Base-by-base conservation (phyloP, 2,113 vertebrate genomes). In the Sturnus vulgaris region DNA sequence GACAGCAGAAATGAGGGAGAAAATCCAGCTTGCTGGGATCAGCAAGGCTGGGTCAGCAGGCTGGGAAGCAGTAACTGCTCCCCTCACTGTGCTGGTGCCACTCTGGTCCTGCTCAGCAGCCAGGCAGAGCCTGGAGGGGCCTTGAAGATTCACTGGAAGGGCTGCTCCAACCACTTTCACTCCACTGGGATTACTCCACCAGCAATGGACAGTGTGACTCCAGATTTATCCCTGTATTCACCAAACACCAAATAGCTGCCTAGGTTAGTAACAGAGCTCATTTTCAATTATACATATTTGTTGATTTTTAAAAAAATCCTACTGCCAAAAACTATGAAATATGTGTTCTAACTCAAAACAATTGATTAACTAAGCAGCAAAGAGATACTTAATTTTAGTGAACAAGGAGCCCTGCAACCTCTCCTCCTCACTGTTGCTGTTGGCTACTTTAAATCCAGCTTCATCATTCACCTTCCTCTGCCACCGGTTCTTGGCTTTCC, bases 41-140 rank as follows among this genome's bases (percentile, higher is more conserved):
- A 52, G 75, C 59, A 27, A 5, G 40, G 61, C 33, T 22, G 46
- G 52, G 49, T 15, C 59, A 53, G 64, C 55, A 57, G 75, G 44
- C 39, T 52, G 77, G 44, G 55, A 12, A 57, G 71, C 46, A 37
- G 2, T 1, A 7, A 16, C 2, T 23, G 10, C 6, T 9, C 10
- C 7, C 13, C 5, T 25, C 3, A 0, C 57, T 8, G 39, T 9
- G 49, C 61, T 7, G 14, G 9, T 1, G 44, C 57, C 1, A 0
- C 16, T 18, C 82, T 12, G 76, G 59, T 18, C 55, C 55, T 0
- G 1, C 70, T 10, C 61, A 31, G 42, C 21, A 14, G 46, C 14
- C 0, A 10, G 60, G 23, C 65, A 65, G 53, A 37, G 13, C 52
- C n/a, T 15, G 64, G 7, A 37, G 47, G 24, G 28, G 11, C 5